These are phyloP conservation scores for Linurgus olivaceus DNA, from an alignment of 2,797 vertebrate species.

Conservation along the genomic window DNA sequence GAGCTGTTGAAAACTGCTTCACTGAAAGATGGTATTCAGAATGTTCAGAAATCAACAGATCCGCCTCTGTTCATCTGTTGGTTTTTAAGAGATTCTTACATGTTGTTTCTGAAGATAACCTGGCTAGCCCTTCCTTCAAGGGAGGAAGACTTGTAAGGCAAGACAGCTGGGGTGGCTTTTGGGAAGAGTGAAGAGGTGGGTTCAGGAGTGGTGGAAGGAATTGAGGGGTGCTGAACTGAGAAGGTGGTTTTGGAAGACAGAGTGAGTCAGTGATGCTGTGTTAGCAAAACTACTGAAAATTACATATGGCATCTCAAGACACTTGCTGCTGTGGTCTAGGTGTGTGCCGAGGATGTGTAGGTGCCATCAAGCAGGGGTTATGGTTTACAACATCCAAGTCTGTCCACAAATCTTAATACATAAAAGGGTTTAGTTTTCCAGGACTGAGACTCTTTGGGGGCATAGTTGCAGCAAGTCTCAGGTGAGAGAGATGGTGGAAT, in stretches of 20 bases:
- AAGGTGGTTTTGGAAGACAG: not conserved
- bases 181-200: not conserved
- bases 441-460: not conserved
- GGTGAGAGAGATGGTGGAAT: not conserved
- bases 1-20: not conserved
- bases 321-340: not conserved
- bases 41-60: not conserved
- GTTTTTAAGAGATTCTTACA: not conserved
- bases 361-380: not conserved
- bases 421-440: not conserved
- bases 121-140: not conserved
- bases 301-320: not conserved
- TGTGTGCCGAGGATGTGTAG: not conserved
- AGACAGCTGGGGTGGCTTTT: not conserved
- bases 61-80: not conserved
- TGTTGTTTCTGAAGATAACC: not conserved
- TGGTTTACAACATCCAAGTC: not conserved
- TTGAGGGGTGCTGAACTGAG: not conserved
- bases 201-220: not conserved
- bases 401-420: not conserved
- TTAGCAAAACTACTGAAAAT: not conserved
- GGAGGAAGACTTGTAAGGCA: not conserved
- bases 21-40: not conserved
- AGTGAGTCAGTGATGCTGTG: not conserved
- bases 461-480: not conserved